Conservation (phyloP, 2,797 vertebrate genomes). For the Lerista edwardsae region DNA sequence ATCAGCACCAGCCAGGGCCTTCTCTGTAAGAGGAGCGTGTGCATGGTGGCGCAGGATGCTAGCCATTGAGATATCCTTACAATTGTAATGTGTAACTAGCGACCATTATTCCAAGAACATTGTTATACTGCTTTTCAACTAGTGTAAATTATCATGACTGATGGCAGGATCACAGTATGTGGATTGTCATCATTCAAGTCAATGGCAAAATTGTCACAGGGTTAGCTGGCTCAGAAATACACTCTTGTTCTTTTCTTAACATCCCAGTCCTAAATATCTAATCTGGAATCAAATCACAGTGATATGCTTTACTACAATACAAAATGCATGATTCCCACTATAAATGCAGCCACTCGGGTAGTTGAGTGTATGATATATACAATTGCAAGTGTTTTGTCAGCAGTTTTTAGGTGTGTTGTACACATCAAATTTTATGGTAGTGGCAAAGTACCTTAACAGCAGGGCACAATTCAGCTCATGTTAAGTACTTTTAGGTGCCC, state of each 20-base stretch:
- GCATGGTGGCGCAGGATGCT: no score
- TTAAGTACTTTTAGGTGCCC: neutral
- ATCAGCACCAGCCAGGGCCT: neutral
- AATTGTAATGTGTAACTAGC: neutral
- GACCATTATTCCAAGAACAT: no score
- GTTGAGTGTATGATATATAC: neutral
- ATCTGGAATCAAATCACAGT: neutral
- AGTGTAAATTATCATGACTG: neutral
- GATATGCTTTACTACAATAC: neutral
- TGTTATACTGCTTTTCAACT: no score
- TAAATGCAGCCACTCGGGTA: neutral
- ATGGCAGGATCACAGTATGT: neutral
- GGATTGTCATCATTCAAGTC: neutral
- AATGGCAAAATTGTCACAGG: neutral
- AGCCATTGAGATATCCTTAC: neutral
- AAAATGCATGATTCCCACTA: neutral
- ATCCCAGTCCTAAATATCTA: neutral
- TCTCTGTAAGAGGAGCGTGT: neutral
- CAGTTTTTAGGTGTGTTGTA: neutral
- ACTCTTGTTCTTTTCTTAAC: neutral
- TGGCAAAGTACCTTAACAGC: neutral
- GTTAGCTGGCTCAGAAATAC: neutral
- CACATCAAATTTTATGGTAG: neutral
- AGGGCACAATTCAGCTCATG: neutral
- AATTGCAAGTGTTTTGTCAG: neutral